A percentile compares a stretch with the other conserved stretches of the same genome.
Conservation (phyloP, 2,797 vertebrate species). For the Ptychobarbus kaznakovi region DNA sequence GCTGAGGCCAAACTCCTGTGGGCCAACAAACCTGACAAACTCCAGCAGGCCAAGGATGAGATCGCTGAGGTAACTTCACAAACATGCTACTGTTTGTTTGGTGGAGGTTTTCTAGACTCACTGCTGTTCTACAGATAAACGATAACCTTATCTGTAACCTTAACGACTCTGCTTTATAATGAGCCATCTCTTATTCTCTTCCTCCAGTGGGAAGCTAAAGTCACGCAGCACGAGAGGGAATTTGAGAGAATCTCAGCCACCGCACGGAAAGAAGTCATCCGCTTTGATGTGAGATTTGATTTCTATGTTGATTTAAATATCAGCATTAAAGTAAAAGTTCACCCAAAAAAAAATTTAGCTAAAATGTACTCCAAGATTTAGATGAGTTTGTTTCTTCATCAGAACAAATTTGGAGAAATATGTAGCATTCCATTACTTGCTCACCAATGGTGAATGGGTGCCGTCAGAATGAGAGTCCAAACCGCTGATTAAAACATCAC, state of each 20-base stretch:
- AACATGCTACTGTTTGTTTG: not conserved
- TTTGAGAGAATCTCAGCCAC: slow-evolving; percentile 92
- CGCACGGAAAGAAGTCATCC: slow-evolving; percentile 91
- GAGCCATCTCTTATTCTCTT: not conserved
- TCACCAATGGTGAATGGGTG: not conserved
- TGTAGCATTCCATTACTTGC: not conserved
- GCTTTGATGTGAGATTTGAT: slow-evolving; percentile 87
- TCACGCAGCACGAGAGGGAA: slow-evolving; percentile 94
- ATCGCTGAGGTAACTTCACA: slow-evolving; percentile 86
- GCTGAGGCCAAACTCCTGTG: slow-evolving; percentile 92
- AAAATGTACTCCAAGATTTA: not conserved
- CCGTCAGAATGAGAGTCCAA: not conserved
- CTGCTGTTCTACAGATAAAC: not conserved
- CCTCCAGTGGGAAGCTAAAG: slow-evolving; percentile 93
- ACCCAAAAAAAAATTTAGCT: not conserved
- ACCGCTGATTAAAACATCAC: not conserved
- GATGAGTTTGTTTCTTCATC: not conserved
- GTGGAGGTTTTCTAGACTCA: not conserved
- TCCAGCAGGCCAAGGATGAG: slow-evolving; percentile 97
- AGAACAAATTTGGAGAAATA: not conserved
- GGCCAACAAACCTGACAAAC: slow-evolving; percentile 98
- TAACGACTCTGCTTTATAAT: slow-evolving; percentile 38
- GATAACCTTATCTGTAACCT: not conserved
- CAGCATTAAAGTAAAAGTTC: not conserved
- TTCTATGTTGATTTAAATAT: not conserved